Base-by-base conservation (phyloP, 2,797 vertebrate species). In the Acanthurus leucopareius region DNA sequence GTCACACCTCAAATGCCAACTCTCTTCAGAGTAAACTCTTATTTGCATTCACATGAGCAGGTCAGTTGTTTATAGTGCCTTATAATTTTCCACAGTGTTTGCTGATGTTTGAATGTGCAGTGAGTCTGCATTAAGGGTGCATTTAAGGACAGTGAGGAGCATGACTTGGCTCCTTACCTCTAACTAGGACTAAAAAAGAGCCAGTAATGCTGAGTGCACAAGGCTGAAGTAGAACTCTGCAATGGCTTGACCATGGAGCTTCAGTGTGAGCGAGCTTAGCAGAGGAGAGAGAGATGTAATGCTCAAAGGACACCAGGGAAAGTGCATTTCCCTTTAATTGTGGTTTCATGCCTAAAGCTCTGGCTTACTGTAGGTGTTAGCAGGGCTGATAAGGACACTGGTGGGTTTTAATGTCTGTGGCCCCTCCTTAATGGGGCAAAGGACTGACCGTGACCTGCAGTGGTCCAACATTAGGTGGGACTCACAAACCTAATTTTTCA, bases 321-420 rank as follows among this genome's bases (percentile, higher is more conserved):
- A 57, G 65, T 74, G 69, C 80, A 54, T 22, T 70, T 68, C n/a
- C 57, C 49, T 80, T 86, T 89, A 87, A 87, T 82, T 82, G 78
- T 76, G 77, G 74, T 78, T 84, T 86, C 56, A 80, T 60, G 89
- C 84, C 88, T 47, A 28, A 54, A 88, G 83, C 80, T 67, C 17
- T 16, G 22, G 74, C 48, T 77, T 83, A 42, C 84, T 56, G 77
- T 47, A 64, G 69, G 77, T 75, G 73, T 82, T 70, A 64, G 62
- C 35, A 56, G 56, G 32, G 13, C 58, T 82, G 67, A 74, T 77
- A 69, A 86, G 62, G 75, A 80, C 79, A 80, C 75, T 63, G 3
- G 47, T 75, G 78, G 76, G 72, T 65, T 84, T 82, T 69, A 58
- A 62, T 65, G 75, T 82, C 67, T 49, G 53, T 35, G 49, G 59